These are phyloP conservation scores for Euleptes europaea DNA, from an alignment of 2,113 vertebrate genomes.

Conservation along the genomic window DNA sequence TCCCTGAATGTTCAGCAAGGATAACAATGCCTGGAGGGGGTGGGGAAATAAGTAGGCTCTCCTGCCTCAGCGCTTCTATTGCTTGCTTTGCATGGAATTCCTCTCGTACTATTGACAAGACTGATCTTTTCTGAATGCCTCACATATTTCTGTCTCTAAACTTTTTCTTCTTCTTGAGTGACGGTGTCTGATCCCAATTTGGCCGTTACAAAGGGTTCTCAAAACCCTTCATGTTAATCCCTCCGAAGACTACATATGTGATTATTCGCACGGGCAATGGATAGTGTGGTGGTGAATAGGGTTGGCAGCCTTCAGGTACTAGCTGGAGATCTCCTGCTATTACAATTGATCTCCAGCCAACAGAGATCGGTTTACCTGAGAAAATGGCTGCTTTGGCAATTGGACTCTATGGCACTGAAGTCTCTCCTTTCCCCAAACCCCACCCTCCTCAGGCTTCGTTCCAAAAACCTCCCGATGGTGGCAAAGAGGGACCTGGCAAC, in stretches of 20 bases:
- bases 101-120: neutral
- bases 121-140: conserved; percentile 25
- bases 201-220: neutral
- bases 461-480: too few relatives aligned
- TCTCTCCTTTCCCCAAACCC: too few relatives aligned
- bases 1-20: conserved; percentile 30
- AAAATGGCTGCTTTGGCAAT: too few relatives aligned
- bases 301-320: too few relatives aligned
- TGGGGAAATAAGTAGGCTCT: conserved; percentile 33
- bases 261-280: neutral
- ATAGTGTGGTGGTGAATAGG: too few relatives aligned
- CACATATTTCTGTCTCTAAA: neutral
- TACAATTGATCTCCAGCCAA: too few relatives aligned
- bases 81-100: conserved; percentile 12
- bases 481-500: too few relatives aligned
- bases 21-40: conserved; percentile 19
- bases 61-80: conserved; percentile 35
- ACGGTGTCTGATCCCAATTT: neutral
- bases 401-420: too few relatives aligned
- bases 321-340: too few relatives aligned
- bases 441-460: too few relatives aligned
- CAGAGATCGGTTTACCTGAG: too few relatives aligned
- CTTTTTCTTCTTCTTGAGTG: conserved; percentile 27
- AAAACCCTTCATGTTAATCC: neutral
- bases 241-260: neutral